These are phyloP conservation scores for Xiphydria camelus DNA, from an alignment of 2,888 invertebrate genomes.

Conservation along the genomic window DNA sequence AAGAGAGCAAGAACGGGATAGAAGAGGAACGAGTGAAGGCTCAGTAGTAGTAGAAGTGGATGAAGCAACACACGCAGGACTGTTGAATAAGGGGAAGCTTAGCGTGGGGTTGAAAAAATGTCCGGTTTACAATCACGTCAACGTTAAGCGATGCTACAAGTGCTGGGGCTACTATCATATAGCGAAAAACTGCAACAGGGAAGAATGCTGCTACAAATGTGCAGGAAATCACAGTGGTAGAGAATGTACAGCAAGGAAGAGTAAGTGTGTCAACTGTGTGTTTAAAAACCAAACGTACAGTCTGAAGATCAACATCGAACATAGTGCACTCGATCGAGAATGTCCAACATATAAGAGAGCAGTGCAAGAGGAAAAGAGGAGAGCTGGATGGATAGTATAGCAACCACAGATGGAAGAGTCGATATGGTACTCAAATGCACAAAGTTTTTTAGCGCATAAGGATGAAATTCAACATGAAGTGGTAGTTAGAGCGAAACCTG, in stretches of 20 bases:
- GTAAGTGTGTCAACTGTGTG: conserved; percentile 20
- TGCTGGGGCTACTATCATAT: conserved; percentile 13
- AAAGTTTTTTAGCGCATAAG: conserved; percentile 15
- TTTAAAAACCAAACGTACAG: conserved; percentile 7
- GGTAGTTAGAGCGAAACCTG: conserved; percentile 7
- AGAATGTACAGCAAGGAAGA: conserved; percentile 8
- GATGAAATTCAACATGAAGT: conserved; percentile 20
- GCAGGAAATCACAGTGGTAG: conserved; percentile 13
- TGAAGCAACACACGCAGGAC: conserved; percentile 10
- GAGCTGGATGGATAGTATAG: conserved; percentile 13
- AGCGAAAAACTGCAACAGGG: conserved; percentile 20
- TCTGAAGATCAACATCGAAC: conserved; percentile 7
- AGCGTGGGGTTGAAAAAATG: conserved; percentile 20
- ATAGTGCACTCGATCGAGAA: conserved; percentile 17
- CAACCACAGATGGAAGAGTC: conserved; percentile 15
- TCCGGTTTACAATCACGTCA: conserved; percentile 10
- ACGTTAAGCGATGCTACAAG: conserved; percentile 17
- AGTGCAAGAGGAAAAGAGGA: conserved; percentile 15
- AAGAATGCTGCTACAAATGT: conserved; percentile 16
- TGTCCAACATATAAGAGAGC: conserved; percentile 16
- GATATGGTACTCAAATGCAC: conserved; percentile 11
- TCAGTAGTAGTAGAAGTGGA: conserved; percentile 4
- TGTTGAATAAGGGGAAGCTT: conserved; percentile 11
- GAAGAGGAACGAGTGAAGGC: conserved; percentile 4
- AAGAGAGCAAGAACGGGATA: too few relatives aligned